Evolutionary conservation across 92 coral and sea anemone species (phyloP), one percentile per base, ranked within the genome.

Genomic region (Meandrina meandrites): DNA sequence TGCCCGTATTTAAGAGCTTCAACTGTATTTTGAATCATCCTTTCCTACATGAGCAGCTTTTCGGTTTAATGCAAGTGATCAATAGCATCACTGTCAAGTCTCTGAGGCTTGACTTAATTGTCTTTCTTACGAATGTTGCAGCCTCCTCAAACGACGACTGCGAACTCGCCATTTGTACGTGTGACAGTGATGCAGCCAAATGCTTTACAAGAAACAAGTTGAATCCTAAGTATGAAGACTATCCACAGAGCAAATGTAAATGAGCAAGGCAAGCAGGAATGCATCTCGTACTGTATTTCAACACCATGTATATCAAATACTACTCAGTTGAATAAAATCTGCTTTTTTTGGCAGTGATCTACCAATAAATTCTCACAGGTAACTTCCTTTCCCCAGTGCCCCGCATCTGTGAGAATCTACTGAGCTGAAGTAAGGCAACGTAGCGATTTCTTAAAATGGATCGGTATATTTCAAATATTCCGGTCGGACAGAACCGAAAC

Each of bases 111-210:
- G 36, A 17, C 30, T n/a, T 80, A 56, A 2, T 64, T 40, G n/a
- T 40, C 8, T 24, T 80, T 32, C 45, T 35, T 66, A 11, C 14
- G 35, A 34, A 40, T 34, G 6, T 62, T 80, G 36, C 84, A 80
- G 84, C 74, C 75, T 40, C 84, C 22, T 62, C 75, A 0, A 80
- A 86, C 60, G 86, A 79, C 57, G 60, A 76, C 1, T 90, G 92
- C 73, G 67, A 90, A 83, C 48, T 68, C 2, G 86, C 92, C 21
- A 90, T 90, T 48, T 90, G 92, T 58, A 18, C 62, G 30, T 90
- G 90, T 45, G 92, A 90, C 78, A 48, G 89, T n/a, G 79, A 57
- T 27, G 92, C 90, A 58, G 90, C 90, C 17, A 51, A 76, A 35
- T 90, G 92, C 54, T 90, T 90, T 81, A 82, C 90, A 3, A 60